Evolutionary conservation across 2,797 vertebrate species (phyloP).

Genomic region (Etheostoma nigrum): DNA sequence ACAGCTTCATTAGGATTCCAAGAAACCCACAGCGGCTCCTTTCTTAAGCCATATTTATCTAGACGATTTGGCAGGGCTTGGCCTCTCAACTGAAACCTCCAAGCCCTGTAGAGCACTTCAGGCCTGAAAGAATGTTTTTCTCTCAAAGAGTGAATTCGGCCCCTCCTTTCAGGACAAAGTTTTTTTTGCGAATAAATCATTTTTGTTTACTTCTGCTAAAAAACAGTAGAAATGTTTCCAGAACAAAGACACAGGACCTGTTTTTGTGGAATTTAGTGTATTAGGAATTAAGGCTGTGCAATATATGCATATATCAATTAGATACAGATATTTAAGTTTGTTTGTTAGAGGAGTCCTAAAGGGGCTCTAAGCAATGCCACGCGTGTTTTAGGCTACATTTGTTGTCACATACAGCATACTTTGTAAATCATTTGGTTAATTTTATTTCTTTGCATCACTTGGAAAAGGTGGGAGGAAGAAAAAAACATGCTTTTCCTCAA

Average conservation of each 20-base stretch:
- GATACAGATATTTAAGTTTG: no score
- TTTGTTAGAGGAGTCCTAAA: no score
- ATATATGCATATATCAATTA: no score
- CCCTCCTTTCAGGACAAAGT: conserved; percentile 47
- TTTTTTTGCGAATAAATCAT: conserved; percentile 34
- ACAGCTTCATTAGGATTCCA: conserved; percentile 86
- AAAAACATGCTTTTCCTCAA: not conserved
- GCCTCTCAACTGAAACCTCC: conserved; percentile 62
- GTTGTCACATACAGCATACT: no score
- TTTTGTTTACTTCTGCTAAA: not conserved
- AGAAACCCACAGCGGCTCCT: conserved; percentile 60
- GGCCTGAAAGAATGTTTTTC: conserved; percentile 69
- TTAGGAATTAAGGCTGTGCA: not conserved
- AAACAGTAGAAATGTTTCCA: not conserved
- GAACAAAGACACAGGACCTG: not conserved
- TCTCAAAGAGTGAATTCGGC: conserved; percentile 48
- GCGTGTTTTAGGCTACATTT: no score
- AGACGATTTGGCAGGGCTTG: conserved; percentile 67
- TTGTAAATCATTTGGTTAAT: not conserved
- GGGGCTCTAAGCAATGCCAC: no score
- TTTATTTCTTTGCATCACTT: not conserved
- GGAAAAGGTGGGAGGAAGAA: not conserved
- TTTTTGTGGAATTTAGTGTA: not conserved
- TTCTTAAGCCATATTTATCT: conserved; percentile 78
- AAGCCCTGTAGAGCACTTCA: conserved; percentile 56